Conservation (phyloP, 2,113 vertebrate species). For the Misgurnus anguillicaudatus region DNA sequence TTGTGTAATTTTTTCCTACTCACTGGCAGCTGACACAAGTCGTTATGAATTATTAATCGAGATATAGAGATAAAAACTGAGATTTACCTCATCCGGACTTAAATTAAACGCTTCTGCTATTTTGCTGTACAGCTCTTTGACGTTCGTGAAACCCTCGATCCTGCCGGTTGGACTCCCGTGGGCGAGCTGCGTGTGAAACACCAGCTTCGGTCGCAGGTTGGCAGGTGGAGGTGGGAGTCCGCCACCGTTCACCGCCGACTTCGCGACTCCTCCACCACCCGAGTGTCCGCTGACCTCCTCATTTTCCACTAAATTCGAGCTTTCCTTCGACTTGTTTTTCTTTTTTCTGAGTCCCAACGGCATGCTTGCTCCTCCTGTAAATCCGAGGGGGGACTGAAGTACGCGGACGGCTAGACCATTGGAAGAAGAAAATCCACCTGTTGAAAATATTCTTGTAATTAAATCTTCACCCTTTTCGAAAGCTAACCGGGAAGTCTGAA, state of each 20-base stretch:
- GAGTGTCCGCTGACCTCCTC: slow-evolving; percentile 75
- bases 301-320: slow-evolving; percentile 77
- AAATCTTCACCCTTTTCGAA: slow-evolving; percentile 34
- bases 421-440: slow-evolving; percentile 62
- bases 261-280: slow-evolving; percentile 54
- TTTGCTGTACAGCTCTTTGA: slow-evolving; percentile 83
- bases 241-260: slow-evolving; percentile 59
- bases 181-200: slow-evolving; percentile 90
- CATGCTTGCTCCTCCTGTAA: slow-evolving; percentile 72
- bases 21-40: not conserved
- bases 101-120: slow-evolving; percentile 84
- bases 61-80: not conserved
- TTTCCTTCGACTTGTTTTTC: slow-evolving; percentile 79
- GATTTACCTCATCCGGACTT: slow-evolving; percentile 78
- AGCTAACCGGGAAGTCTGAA: not conserved
- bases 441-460: slow-evolving; percentile 56
- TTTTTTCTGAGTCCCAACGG: slow-evolving; percentile 83
- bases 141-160: slow-evolving; percentile 85
- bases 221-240: slow-evolving; percentile 68
- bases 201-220: slow-evolving; percentile 73
- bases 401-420: slow-evolving; percentile 57
- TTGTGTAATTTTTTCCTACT: slow-evolving; percentile 4
- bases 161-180: slow-evolving; percentile 89
- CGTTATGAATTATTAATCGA: not conserved
- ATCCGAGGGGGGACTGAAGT: slow-evolving; percentile 34